Conservation (phyloP, 2,113 vertebrate species). For the Sphyrna mokarran region DNA sequence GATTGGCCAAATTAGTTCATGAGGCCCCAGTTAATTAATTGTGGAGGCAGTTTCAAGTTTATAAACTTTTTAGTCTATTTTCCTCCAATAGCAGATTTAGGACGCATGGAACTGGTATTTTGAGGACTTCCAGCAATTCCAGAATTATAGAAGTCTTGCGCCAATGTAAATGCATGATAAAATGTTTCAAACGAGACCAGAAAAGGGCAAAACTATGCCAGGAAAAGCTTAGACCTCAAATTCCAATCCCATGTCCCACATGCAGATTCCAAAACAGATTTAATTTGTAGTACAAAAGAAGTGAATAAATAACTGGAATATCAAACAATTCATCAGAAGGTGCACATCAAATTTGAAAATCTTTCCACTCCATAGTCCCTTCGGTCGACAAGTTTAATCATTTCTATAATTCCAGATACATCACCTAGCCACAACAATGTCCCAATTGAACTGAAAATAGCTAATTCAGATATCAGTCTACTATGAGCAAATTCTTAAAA, state of each 20-base stretch:
- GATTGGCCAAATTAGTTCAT: neutral
- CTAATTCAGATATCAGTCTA: neutral
- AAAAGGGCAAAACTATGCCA: too few relatives aligned
- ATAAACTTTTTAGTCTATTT: neutral
- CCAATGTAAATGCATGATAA: too few relatives aligned
- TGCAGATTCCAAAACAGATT: neutral
- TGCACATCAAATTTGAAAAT: neutral
- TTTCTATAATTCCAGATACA: neutral
- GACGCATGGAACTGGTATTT: neutral
- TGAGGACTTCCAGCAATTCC: neutral
- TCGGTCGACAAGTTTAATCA: neutral
- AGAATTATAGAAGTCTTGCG: too few relatives aligned
- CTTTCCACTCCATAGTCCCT: neutral
- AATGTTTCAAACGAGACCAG: too few relatives aligned
- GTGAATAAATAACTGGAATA: neutral
- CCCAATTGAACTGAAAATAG: neutral
- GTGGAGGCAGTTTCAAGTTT: neutral
- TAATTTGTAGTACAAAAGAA: neutral
- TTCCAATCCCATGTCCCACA: neutral
- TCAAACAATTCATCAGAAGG: neutral
- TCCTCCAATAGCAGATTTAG: neutral
- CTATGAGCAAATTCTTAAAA: neutral
- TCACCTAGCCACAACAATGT: neutral
- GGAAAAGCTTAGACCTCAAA: too few relatives aligned
- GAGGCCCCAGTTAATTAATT: neutral